These are phyloP conservation scores for Austrofundulus limnaeus DNA, from an alignment of 2,113 vertebrate species.

Conservation along the genomic window DNA sequence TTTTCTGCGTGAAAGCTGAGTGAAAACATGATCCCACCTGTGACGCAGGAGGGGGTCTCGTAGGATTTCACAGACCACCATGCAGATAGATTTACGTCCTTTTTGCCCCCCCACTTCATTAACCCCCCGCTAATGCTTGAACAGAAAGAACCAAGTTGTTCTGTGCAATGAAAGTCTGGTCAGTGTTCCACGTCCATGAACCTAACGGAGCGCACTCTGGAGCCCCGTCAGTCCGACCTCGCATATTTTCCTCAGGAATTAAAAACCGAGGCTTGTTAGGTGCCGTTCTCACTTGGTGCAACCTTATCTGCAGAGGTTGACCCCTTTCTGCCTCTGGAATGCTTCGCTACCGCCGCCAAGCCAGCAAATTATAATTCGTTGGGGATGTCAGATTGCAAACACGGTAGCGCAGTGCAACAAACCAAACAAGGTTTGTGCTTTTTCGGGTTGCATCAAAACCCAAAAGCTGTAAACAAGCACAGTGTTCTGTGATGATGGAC, in stretches of 20 bases:
- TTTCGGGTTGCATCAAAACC: conserved; percentile 1
- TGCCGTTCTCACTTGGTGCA: conserved; percentile 53
- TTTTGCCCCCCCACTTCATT: not conserved
- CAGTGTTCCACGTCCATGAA: not conserved
- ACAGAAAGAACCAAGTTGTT: conserved; percentile 5
- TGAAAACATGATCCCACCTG: conserved; percentile 42
- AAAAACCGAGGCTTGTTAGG: conserved; percentile 54
- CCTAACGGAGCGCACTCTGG: not conserved
- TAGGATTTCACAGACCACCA: conserved; percentile 16
- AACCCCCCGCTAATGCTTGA: not conserved
- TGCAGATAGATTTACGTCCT: not conserved
- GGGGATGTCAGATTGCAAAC: too few species aligned
- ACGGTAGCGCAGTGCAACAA: not conserved
- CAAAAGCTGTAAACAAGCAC: conserved; percentile 14
- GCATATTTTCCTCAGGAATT: conserved; percentile 60
- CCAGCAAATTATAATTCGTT: not conserved
- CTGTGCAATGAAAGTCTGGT: not conserved
- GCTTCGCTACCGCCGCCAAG: conserved; percentile 9
- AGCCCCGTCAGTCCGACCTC: conserved; percentile 43
- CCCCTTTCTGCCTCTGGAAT: conserved; percentile 44
- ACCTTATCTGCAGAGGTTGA: conserved; percentile 41
- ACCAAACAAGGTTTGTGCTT: not conserved
- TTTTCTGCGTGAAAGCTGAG: conserved; percentile 37
- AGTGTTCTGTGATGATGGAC: not conserved
- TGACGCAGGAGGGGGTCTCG: conserved; percentile 18